Evolutionary conservation across 2,888 invertebrate species (phyloP).

Genomic region (Archips xylosteana): DNA sequence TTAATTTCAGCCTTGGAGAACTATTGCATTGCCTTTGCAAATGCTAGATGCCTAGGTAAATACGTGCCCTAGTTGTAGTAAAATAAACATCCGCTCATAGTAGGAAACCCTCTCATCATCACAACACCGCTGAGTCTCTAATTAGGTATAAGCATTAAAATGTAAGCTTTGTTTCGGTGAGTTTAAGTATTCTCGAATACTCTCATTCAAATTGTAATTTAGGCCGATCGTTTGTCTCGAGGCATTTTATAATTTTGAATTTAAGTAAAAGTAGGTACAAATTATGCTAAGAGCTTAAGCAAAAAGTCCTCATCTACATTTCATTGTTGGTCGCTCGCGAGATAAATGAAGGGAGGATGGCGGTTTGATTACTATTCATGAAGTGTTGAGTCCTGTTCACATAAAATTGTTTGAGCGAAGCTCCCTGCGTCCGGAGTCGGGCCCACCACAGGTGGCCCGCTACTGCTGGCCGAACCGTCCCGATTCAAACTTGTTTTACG

Average conservation of each 20-base stretch:
- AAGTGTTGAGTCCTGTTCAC: conserved; percentile 64
- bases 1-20: too few species aligned
- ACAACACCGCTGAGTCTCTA: neutral
- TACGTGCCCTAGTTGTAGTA: neutral
- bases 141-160: conserved; percentile 34
- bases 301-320: conserved; percentile 74
- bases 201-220: conserved; percentile 47
- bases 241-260: conserved; percentile 59
- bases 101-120: neutral
- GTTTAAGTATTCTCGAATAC: conserved; percentile 37
- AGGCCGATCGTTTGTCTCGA: conserved; percentile 55
- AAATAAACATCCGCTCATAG: neutral
- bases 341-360: conserved; percentile 69
- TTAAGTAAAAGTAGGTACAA: conserved; percentile 63
- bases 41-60: neutral
- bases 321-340: conserved; percentile 66
- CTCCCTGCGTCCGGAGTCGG: neutral
- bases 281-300: conserved; percentile 66
- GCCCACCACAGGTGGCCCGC: conserved; percentile 44
- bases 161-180: conserved; percentile 37
- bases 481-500: conserved; percentile 70
- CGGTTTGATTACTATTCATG: conserved; percentile 76
- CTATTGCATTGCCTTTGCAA: too few species aligned
- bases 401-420: conserved; percentile 53
- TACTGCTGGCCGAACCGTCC: conserved; percentile 57